Conservation (phyloP, 2,797 vertebrate genomes). For the Miichthys miiuy region DNA sequence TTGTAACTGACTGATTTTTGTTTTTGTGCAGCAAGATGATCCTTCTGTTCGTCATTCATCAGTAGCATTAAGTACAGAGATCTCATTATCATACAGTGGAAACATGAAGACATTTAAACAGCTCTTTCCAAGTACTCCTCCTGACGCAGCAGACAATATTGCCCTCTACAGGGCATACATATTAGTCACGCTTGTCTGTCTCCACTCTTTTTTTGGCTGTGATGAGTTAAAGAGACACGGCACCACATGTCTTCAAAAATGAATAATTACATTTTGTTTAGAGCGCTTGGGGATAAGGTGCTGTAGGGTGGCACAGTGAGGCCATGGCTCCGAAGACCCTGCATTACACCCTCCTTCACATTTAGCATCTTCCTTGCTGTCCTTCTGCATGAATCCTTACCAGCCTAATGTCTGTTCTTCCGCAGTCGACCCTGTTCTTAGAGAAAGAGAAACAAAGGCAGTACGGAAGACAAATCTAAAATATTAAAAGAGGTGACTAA, state of each 20-base stretch:
- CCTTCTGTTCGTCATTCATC: slow-evolving; percentile 28
- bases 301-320: neutral
- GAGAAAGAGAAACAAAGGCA: neutral
- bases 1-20: neutral
- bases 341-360: slow-evolving; percentile 19
- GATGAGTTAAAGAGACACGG: slow-evolving; percentile 44
- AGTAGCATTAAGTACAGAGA: slow-evolving; percentile 4
- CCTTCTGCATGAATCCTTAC: slow-evolving; percentile 8
- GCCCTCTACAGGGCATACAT: slow-evolving; percentile 84
- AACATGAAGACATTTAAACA: slow-evolving; percentile 58
- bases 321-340: slow-evolving; percentile 5
- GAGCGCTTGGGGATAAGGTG: slow-evolving; percentile 10
- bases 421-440: slow-evolving; percentile 6
- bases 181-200: slow-evolving; percentile 75
- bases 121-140: slow-evolving; percentile 47
- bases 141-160: slow-evolving; percentile 78
- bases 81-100: slow-evolving; percentile 55
- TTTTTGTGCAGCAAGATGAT: slow-evolving; percentile 10
- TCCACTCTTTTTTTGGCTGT: slow-evolving; percentile 10
- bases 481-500: neutral
- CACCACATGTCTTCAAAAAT: slow-evolving; percentile 26
- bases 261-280: slow-evolving; percentile 36
- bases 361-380: slow-evolving; percentile 6
- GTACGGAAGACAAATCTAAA: neutral
- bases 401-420: neutral